Conservation (phyloP, 1,140 invertebrate species). For the Saccostrea cuccullata region DNA sequence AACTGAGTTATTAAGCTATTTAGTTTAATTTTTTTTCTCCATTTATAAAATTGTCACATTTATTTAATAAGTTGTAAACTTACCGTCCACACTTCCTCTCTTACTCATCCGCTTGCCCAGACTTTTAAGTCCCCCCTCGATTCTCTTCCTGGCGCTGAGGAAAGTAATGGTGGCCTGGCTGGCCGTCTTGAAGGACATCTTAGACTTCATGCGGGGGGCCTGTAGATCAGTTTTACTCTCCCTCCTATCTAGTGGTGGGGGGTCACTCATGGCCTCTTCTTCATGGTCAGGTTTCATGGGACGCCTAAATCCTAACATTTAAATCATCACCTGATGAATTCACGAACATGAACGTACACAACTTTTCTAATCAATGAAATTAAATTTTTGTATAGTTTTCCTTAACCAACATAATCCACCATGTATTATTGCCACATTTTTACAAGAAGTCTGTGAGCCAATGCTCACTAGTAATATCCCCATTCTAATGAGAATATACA, state of each 20-base stretch:
- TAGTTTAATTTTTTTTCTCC: neutral
- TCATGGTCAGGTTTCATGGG: constrained; percentile 76
- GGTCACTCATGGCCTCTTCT: constrained; percentile 70
- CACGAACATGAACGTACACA: too few relatives aligned
- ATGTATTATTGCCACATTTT: neutral
- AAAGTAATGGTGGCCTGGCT: constrained; percentile 77
- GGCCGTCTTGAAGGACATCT: constrained; percentile 77
- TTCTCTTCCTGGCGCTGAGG: constrained; percentile 74
- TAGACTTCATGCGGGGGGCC: constrained; percentile 63
- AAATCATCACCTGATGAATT: too few relatives aligned
- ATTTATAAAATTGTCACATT: neutral
- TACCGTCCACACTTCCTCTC: constrained; percentile 67
- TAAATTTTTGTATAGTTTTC: too few relatives aligned
- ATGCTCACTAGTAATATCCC: too few relatives aligned
- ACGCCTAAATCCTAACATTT: constrained; percentile 70
- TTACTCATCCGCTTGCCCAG: constrained; percentile 70
- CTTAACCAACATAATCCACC: neutral
- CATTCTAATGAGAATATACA: too few relatives aligned
- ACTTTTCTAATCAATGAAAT: too few relatives aligned
- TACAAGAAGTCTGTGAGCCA: too few relatives aligned
- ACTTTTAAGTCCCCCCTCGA: constrained; percentile 75
- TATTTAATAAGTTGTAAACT: neutral
- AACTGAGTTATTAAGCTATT: too few relatives aligned
- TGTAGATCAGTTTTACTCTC: constrained; percentile 73
- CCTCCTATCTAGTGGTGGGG: constrained; percentile 65